Conservation (phyloP, 2,797 vertebrate genomes). For the Tenualosa thibaudeaui region DNA sequence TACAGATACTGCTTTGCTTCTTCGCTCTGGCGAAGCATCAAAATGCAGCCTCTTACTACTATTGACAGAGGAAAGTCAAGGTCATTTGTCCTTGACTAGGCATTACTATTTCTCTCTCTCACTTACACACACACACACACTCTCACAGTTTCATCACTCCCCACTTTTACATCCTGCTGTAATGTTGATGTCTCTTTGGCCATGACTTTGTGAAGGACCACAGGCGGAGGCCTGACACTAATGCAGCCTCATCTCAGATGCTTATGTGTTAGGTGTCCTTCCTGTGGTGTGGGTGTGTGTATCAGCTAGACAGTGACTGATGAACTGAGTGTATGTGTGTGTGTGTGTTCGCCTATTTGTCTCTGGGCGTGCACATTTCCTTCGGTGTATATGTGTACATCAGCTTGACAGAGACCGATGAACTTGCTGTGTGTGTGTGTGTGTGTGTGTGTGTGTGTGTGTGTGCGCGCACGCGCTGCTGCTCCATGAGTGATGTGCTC, state of each 20-base stretch:
- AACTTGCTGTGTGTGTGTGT: neutral
- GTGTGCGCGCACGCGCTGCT: neutral
- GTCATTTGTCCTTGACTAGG: neutral
- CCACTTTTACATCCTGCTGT: neutral
- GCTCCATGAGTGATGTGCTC: constrained; percentile 38
- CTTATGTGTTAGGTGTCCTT: neutral
- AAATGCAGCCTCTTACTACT: neutral
- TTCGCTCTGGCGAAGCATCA: neutral
- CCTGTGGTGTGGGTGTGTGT: neutral
- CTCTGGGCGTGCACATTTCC: neutral
- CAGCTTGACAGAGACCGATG: neutral
- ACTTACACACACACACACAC: neutral
- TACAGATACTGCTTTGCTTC: neutral
- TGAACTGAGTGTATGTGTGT: neutral
- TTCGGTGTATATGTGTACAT: neutral
- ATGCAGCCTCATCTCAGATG: neutral
- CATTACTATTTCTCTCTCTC: neutral
- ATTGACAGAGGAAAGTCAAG: neutral
- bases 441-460: constrained; percentile 35
- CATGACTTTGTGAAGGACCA: constrained; percentile 38
- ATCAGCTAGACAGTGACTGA: neutral
- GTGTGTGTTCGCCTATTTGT: constrained; percentile 42
- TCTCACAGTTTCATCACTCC: neutral
- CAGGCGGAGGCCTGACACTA: neutral
- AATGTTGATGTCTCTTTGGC: neutral